Base-by-base conservation (phyloP, 2,797 vertebrate species). In the Moxostoma hubbsi region DNA sequence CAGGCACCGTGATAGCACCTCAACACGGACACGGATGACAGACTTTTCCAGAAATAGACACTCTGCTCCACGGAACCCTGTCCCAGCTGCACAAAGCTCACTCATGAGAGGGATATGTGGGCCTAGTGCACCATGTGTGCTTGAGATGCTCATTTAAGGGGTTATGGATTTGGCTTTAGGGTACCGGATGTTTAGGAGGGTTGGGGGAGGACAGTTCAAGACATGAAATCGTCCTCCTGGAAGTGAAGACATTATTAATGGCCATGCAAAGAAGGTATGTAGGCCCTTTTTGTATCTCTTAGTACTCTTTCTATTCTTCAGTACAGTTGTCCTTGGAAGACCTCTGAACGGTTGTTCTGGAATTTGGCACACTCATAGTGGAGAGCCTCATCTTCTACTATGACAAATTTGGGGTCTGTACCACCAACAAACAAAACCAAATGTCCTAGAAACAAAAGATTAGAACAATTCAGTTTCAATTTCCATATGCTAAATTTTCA, bases 11-110 rank as follows among this genome's bases (percentile, higher is more conserved):
- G 85, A 89, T 87, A 85, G 82, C 81, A 83, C 84, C 79, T 84
- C 74, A 84, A 78, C 76, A 82, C 82, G 74, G 66, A 73, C 82
- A 87, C 65, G 80, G 87, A 89, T 86, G 87, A 84, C 83, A 81
- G 83, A 90, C 75, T 88, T 84, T 84, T 90, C 82, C 84, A 89
- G 85, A 92, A 91, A 93, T 93, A 91, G 84, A 86, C 85, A 36
- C n/a, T n/a, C 24, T 86, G 89, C 86, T 91, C 83, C 55, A 70
- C 89, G 65, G 82, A 87, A 89, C 84, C 67, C 84, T 89, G 90
- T 86, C 90, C 90, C 92, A 93, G 92, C 92, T 94, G 91, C 72
- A 83, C 36, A 5, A 86, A 86, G 82, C 78, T 78, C 64, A 47
- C 81, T 82, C 71, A 76, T 81, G 64, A 82, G 65, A 80, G 58